Evolutionary conservation across 2,888 invertebrate species (phyloP).

Genomic region (Lasioglossum marginatum): DNA sequence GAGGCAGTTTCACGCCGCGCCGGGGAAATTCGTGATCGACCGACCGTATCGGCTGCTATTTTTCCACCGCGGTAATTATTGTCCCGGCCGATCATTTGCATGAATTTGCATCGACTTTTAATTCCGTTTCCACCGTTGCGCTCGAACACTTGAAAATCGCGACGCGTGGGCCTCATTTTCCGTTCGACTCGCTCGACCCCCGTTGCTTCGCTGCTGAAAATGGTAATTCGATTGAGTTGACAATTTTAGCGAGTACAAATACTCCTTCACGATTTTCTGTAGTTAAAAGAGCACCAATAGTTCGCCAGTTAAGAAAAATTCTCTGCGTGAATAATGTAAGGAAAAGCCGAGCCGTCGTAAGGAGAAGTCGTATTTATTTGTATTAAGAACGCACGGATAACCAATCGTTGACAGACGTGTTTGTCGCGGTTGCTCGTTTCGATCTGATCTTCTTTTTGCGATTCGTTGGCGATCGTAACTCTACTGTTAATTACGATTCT

Average conservation of each 20-base stretch:
- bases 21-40: constrained; percentile 59
- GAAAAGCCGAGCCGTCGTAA: no score
- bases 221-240: not conserved
- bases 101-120: constrained; percentile 53
- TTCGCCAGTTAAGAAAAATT: no score
- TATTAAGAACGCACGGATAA: no score
- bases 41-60: constrained; percentile 50
- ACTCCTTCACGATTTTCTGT: not conserved
- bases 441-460: no score
- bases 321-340: no score
- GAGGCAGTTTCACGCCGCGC: not conserved
- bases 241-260: not conserved
- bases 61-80: constrained; percentile 62
- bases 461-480: no score
- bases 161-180: not conserved
- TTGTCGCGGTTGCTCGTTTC: no score
- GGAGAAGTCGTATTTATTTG: no score
- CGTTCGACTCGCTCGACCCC: not conserved
- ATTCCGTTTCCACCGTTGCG: not conserved
- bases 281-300: no score
- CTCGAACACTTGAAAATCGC: constrained; percentile 10
- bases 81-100: constrained; percentile 55
- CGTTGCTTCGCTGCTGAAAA: not conserved
- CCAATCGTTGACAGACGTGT: no score
- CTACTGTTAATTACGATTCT: no score